phyloP scores from a whole-genome alignment of 2,113 vertebrate genomes.

The Dryoscopus gambensis region DNA sequence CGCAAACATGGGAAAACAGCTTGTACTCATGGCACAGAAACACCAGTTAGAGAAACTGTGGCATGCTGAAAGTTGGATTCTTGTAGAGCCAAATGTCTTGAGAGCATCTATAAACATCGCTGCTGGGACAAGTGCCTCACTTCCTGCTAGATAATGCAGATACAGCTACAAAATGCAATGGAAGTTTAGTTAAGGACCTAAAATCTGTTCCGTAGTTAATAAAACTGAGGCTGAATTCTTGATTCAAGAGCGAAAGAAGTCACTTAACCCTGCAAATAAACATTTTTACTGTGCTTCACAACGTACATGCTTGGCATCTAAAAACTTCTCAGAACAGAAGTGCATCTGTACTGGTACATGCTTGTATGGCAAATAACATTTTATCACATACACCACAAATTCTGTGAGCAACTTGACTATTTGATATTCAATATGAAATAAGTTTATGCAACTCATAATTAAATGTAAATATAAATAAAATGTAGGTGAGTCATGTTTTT shows the following conservation, averaged over 20 bases:
- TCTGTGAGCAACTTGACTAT: neutral
- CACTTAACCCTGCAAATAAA: neutral
- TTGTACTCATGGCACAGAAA: neutral
- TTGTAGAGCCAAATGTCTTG: neutral
- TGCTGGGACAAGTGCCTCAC: neutral
- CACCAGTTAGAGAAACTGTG: neutral
- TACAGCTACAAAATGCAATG: neutral
- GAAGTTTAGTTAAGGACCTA: neutral
- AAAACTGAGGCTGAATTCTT: neutral
- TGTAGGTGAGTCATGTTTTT: neutral
- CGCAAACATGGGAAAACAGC: neutral
- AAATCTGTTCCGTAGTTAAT: neutral
- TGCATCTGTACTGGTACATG: constrained; percentile 30
- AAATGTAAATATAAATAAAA: neutral
- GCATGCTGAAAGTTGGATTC: neutral
- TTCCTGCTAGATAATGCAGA: neutral
- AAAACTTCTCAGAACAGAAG: neutral
- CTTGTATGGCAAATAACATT: constrained; percentile 56
- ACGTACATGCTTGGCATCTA: neutral
- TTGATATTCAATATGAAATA: neutral
- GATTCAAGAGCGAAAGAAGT: neutral
- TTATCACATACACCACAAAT: constrained; percentile 58
- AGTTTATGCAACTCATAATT: neutral
- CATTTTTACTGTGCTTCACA: neutral
- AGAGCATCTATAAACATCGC: neutral